Percentiles rank a stretch among this genome's conserved stretches.
phyloP scores from a whole-genome alignment of 2,113 vertebrate species.

The Gallinago media region DNA sequence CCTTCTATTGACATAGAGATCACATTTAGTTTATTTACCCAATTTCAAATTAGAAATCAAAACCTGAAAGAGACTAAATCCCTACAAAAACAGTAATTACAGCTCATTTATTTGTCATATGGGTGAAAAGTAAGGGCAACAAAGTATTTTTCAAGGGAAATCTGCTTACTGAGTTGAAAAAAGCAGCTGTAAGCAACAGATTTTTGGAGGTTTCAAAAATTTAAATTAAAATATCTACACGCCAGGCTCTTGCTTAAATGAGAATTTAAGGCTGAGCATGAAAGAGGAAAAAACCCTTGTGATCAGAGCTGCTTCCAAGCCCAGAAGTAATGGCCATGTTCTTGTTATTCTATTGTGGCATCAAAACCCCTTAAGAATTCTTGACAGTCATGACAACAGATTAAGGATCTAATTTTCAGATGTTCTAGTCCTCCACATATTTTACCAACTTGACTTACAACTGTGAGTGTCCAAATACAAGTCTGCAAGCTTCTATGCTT shows the following conservation, averaged over 20 bases:
- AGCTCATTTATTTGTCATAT: neutral
- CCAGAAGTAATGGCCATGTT: neutral
- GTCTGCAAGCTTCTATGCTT: neutral
- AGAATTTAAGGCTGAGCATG: neutral
- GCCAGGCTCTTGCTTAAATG: neutral
- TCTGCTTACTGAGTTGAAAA: neutral
- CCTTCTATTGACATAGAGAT: slow-evolving; percentile 18
- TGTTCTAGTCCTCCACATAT: neutral
- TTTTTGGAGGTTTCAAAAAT: neutral
- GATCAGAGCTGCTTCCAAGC: neutral
- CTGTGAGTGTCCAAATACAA: neutral
- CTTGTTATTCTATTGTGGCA: neutral
- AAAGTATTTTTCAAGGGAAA: neutral
- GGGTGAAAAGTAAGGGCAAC: neutral
- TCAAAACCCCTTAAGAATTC: neutral
- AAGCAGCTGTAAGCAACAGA: neutral
- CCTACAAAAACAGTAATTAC: slow-evolving; percentile 48
- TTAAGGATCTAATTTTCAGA: neutral
- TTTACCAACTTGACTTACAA: neutral
- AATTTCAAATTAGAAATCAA: slow-evolving; percentile 27
- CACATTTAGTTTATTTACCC: slow-evolving; percentile 8
- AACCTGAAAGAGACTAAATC: neutral
- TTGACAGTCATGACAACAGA: neutral
- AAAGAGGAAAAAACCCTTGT: neutral
- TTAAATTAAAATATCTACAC: neutral